These are phyloP conservation scores for Smittia aterrima DNA, from an alignment of 2,888 invertebrate species.

Conservation along the genomic window DNA sequence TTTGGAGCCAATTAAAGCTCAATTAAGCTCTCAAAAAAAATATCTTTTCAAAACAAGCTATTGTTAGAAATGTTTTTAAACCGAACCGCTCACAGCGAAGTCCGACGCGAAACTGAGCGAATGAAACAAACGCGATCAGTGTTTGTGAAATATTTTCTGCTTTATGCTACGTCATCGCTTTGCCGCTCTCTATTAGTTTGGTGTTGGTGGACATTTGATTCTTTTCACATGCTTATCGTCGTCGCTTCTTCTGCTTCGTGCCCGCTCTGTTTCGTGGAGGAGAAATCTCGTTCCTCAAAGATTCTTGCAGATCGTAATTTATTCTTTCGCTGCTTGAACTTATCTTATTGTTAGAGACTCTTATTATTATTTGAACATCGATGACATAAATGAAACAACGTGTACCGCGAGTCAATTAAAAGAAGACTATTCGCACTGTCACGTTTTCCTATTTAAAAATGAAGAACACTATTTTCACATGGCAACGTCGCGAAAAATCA, in stretches of 20 bases:
- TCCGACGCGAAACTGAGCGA: conserved; percentile 34
- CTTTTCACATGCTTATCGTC: not conserved
- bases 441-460: not conserved
- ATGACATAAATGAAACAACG: not conserved
- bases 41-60: not conserved
- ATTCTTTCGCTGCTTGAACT: not conserved
- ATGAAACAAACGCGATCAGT: conserved; percentile 15
- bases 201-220: not conserved
- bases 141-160: not conserved
- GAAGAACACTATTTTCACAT: not conserved
- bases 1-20: conserved; percentile 24
- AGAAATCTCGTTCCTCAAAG: not conserved
- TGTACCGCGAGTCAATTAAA: no score
- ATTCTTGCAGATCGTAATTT: not conserved
- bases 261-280: not conserved
- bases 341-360: not conserved
- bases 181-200: not conserved
- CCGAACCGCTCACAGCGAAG: conserved; percentile 11
- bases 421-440: not conserved
- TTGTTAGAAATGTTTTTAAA: not conserved
- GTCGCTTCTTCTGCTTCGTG: not conserved
- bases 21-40: conserved; percentile 29
- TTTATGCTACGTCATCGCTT: not conserved
- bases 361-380: not conserved
- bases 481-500: not conserved